phyloP scores from a whole-genome alignment of 2,797 vertebrate genomes.

The Protonibea diacanthus region DNA sequence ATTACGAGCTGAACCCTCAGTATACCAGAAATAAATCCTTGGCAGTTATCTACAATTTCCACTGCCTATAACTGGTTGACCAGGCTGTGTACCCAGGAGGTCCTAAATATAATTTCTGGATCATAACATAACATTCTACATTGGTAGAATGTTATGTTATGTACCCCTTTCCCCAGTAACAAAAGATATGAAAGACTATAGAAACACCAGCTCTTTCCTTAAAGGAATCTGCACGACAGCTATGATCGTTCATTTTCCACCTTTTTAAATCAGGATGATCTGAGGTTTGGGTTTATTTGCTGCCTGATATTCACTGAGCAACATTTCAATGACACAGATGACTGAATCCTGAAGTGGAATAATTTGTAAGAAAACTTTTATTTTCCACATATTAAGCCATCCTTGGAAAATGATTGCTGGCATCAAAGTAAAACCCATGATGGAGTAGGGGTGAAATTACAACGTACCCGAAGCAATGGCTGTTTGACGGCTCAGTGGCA shows the following conservation, averaged over 20 bases:
- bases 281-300: slow-evolving; percentile 40
- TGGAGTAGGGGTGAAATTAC: slow-evolving; percentile 47
- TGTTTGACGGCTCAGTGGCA: slow-evolving; percentile 46
- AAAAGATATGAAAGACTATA: not conserved
- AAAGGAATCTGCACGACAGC: slow-evolving; percentile 16
- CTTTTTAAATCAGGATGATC: slow-evolving; percentile 39
- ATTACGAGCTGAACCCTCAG: too few species aligned
- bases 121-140: too few species aligned
- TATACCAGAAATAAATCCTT: too few species aligned
- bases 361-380: slow-evolving; percentile 60
- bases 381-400: slow-evolving; percentile 51
- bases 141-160: too few species aligned
- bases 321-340: slow-evolving; percentile 61
- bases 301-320: slow-evolving; percentile 55
- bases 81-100: too few species aligned
- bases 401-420: slow-evolving; percentile 52
- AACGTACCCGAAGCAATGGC: slow-evolving; percentile 15
- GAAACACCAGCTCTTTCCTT: not conserved
- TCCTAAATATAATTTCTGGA: too few species aligned
- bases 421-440: slow-evolving; percentile 51
- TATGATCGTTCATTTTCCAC: slow-evolving; percentile 35
- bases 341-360: slow-evolving; percentile 48
- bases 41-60: too few species aligned
- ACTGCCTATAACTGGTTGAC: too few species aligned
- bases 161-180: too few species aligned